These are phyloP conservation scores for Aphidius gifuensis DNA, from an alignment of 1,140 invertebrate genomes.

Conservation along the genomic window DNA sequence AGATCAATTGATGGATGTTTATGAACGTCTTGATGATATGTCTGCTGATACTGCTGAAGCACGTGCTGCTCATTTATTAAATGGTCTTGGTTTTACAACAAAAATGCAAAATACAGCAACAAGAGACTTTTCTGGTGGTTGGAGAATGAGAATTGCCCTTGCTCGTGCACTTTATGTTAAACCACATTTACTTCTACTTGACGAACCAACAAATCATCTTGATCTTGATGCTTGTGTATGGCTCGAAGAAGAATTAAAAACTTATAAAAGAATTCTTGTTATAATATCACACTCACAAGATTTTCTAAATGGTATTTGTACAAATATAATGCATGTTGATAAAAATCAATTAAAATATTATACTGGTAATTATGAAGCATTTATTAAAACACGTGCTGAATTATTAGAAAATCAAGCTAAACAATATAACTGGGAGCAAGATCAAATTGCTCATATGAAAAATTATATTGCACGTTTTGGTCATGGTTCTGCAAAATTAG, in stretches of 20 bases:
- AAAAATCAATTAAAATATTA: slow-evolving; percentile 94
- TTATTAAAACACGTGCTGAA: slow-evolving; percentile 79
- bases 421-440: slow-evolving; percentile 99
- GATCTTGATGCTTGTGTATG: slow-evolving; percentile 99
- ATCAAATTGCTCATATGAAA: slow-evolving; percentile 99
- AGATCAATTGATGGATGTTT: slow-evolving; percentile 96
- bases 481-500: slow-evolving; percentile 97
- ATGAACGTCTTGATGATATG: slow-evolving; percentile 96
- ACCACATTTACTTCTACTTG: slow-evolving; percentile 90
- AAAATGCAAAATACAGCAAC: slow-evolving; percentile 91
- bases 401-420: slow-evolving; percentile 98
- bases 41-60: slow-evolving; percentile 92
- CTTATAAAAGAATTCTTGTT: slow-evolving; percentile 95
- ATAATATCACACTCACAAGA: slow-evolving; percentile 99
- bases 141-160: slow-evolving; percentile 99
- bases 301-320: slow-evolving; percentile 99
- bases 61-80: slow-evolving; percentile 89
- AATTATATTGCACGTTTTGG: slow-evolving; percentile 99
- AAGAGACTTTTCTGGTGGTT: slow-evolving; percentile 96
- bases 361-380: slow-evolving; percentile 95
- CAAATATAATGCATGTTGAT: slow-evolving; percentile 96
- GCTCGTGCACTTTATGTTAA: slow-evolving; percentile 88
- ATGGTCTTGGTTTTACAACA: slow-evolving; percentile 94
- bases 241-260: slow-evolving; percentile 96
- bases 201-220: slow-evolving; percentile 98